phyloP scores from a whole-genome alignment of 2,797 vertebrate genomes.

The Cyclopterus lumpus region DNA sequence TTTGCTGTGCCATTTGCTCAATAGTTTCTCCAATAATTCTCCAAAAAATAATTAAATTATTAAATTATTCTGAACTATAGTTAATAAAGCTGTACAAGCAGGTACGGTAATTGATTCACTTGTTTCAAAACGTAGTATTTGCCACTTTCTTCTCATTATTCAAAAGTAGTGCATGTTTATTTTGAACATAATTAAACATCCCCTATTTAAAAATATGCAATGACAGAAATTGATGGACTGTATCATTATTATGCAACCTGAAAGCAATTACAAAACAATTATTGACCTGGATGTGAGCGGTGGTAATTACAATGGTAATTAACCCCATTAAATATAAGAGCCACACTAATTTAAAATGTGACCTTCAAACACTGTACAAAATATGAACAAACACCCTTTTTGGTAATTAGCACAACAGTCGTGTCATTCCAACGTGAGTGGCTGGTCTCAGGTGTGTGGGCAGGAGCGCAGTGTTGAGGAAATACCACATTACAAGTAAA shows the following conservation, averaged over 20 bases:
- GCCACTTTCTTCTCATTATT: slow-evolving; percentile 13
- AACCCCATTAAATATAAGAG: slow-evolving; percentile 70
- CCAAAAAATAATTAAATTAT: no score
- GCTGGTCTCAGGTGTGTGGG: not conserved
- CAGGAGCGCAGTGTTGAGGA: not conserved
- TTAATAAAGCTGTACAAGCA: not conserved
- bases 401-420: slow-evolving; percentile 37
- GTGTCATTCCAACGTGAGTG: not conserved
- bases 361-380: slow-evolving; percentile 70
- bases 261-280: slow-evolving; percentile 78
- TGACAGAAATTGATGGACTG: slow-evolving; percentile 70
- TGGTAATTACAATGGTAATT: slow-evolving; percentile 74
- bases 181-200: slow-evolving; percentile 59
- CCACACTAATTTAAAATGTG: slow-evolving; percentile 63
- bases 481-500: not conserved
- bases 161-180: slow-evolving; percentile 35
- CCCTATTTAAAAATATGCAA: slow-evolving; percentile 56
- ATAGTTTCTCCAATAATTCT: not conserved
- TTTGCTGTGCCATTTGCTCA: not conserved
- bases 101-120: not conserved
- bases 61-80: slow-evolving; percentile 13
- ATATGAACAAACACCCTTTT: slow-evolving; percentile 56
- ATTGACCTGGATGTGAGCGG: slow-evolving; percentile 68
- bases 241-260: slow-evolving; percentile 70
- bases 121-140: slow-evolving; percentile 8